Evolutionary conservation across 1,140 invertebrate genomes (phyloP).

Genomic region (Leucophenga varia): DNA sequence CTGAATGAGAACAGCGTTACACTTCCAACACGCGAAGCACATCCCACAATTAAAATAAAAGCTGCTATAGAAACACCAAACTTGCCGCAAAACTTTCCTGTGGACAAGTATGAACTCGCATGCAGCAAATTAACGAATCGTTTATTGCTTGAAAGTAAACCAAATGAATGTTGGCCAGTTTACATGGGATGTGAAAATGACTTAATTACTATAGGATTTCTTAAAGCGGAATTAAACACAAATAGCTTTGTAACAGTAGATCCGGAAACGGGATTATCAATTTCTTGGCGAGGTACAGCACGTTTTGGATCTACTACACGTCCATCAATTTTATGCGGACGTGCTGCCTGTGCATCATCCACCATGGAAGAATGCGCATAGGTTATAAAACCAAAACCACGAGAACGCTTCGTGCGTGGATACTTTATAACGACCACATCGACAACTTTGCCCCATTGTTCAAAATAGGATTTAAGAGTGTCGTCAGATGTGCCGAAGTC

Average conservation of each 20-base stretch:
- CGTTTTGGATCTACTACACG: conserved; percentile 95
- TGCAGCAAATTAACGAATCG: too few relatives aligned
- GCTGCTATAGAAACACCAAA: too few relatives aligned
- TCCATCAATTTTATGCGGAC: conserved; percentile 71
- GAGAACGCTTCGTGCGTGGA: conserved; percentile 85
- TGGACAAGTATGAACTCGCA: too few relatives aligned
- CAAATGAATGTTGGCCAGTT: too few relatives aligned
- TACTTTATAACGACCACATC: conserved; percentile 99
- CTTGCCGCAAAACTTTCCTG: too few relatives aligned
- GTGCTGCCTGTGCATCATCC: conserved; percentile 88
- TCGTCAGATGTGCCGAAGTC: conserved; percentile 97
- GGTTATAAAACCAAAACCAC: conserved; percentile 98
- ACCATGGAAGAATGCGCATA: conserved; percentile 90
- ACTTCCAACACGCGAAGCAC: too few relatives aligned
- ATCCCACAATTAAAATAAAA: too few relatives aligned
- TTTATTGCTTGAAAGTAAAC: too few relatives aligned
- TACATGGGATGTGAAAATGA: too few relatives aligned
- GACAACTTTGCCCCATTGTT: conserved; percentile 95
- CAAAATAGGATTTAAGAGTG: conserved; percentile 90
- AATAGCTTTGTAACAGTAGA: conserved; percentile 95
- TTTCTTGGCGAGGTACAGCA: conserved; percentile 92
- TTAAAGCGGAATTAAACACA: too few relatives aligned
- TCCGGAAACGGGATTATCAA: conserved; percentile 86
- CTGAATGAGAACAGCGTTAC: too few relatives aligned
- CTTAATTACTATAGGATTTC: too few relatives aligned